phyloP scores from a whole-genome alignment of 1,140 invertebrate species.

The Pteromalus puparum region DNA sequence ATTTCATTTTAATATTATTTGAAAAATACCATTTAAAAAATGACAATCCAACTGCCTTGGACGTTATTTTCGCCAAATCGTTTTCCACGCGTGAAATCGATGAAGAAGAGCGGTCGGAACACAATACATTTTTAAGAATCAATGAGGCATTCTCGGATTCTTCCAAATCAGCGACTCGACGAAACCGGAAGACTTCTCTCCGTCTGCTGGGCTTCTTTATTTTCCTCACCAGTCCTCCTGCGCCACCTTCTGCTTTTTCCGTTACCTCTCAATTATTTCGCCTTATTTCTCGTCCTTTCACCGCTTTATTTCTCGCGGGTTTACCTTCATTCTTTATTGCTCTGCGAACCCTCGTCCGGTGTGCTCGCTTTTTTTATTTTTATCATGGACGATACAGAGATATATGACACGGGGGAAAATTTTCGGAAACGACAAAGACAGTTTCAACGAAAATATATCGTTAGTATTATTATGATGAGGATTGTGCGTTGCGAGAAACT shows the following conservation, averaged over 20 bases:
- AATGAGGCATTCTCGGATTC: conserved; percentile 32
- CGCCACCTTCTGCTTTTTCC: neutral
- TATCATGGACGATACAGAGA: no score
- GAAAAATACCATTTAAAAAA: no score
- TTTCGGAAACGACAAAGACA: neutral
- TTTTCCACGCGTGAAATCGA: conserved; percentile 31
- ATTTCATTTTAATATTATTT: no score
- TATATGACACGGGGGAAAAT: neutral
- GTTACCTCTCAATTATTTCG: conserved; percentile 17
- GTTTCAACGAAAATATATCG: neutral
- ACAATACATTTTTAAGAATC: conserved; percentile 38
- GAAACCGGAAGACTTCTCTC: conserved; percentile 13
- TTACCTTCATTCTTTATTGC: neutral
- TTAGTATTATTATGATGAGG: neutral
- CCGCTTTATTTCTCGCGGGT: neutral
- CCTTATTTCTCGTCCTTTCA: conserved; percentile 21
- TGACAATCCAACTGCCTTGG: no score
- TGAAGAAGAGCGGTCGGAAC: conserved; percentile 13
- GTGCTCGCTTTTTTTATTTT: no score
- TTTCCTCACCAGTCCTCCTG: neutral
- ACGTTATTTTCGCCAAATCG: neutral
- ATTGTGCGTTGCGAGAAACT: neutral
- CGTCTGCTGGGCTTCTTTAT: neutral
- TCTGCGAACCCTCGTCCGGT: neutral
- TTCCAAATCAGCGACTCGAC: conserved; percentile 31